These are phyloP conservation scores for Listrodromus nycthemerus DNA, from an alignment of 2,888 invertebrate genomes.

Conservation along the genomic window DNA sequence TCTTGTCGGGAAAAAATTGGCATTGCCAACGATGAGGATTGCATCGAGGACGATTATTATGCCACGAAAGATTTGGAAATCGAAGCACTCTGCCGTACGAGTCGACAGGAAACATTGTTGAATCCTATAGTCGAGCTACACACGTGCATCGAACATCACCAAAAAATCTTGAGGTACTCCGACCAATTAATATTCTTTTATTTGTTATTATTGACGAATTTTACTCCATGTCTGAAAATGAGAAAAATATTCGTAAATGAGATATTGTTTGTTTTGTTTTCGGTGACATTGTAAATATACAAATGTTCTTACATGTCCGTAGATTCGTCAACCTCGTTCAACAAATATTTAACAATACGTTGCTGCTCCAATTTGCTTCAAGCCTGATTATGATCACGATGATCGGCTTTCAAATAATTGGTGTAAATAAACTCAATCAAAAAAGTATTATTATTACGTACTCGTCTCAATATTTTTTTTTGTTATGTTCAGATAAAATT, in stretches of 20 bases:
- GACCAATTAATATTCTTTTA: not conserved
- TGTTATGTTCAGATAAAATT: not conserved
- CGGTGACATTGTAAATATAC: not conserved
- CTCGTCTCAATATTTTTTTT: not conserved
- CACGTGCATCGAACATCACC: conserved; percentile 62
- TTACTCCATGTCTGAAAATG: not conserved
- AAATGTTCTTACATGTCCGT: conserved; percentile 6
- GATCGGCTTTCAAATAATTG: conserved; percentile 66
- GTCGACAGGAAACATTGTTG: conserved; percentile 5
- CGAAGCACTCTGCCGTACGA: conserved; percentile 46
- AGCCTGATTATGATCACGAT: conserved; percentile 67
- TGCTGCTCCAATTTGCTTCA: conserved; percentile 66
- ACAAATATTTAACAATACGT: conserved; percentile 56
- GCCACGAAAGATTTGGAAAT: conserved; percentile 25
- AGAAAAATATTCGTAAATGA: not conserved
- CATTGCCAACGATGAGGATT: not conserved
- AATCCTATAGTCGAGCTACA: conserved; percentile 56
- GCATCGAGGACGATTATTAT: not conserved
- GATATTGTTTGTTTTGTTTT: not conserved
- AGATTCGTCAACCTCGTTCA: conserved; percentile 61
- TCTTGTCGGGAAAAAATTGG: conserved; percentile 26
- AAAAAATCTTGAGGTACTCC: conserved; percentile 62
- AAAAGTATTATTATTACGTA: not conserved
- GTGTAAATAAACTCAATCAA: conserved; percentile 43
- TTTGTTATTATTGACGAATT: no score